Conservation (phyloP, 92 coral and sea anemone genomes). For the Phenganax stokvisi region DNA sequence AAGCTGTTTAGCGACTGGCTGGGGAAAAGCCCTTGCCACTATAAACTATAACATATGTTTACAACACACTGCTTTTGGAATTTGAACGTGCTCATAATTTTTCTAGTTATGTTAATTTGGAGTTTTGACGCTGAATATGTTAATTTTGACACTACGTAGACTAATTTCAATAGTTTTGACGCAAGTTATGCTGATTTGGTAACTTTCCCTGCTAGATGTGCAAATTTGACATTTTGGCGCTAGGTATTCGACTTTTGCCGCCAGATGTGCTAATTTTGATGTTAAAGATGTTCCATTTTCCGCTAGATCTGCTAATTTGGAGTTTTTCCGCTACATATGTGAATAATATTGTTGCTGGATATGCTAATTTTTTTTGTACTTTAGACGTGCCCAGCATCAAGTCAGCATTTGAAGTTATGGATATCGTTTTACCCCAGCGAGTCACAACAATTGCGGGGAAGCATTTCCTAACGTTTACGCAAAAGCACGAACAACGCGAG, state of each 20-base stretch:
- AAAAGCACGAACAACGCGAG: constrained; percentile 52
- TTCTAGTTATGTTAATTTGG: too few relatives aligned
- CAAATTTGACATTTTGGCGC: too few relatives aligned
- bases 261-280: not conserved
- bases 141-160: too few relatives aligned
- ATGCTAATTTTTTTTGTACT: not conserved
- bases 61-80: too few relatives aligned
- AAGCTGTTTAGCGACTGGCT: too few relatives aligned
- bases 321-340: not conserved
- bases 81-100: too few relatives aligned
- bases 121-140: too few relatives aligned
- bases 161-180: too few relatives aligned
- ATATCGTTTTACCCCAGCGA: constrained; percentile 31
- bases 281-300: not conserved
- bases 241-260: not conserved
- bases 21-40: too few relatives aligned
- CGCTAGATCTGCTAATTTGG: not conserved
- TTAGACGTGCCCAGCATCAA: constrained; percentile 32
- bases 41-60: too few relatives aligned
- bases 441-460: constrained; percentile 43
- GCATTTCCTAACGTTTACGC: constrained; percentile 48
- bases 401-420: constrained; percentile 15
- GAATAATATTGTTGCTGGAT: not conserved
- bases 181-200: too few relatives aligned
- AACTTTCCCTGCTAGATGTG: too few relatives aligned